phyloP scores from a whole-genome alignment of 2,888 invertebrate species.

The Orchesellides sinensis region DNA sequence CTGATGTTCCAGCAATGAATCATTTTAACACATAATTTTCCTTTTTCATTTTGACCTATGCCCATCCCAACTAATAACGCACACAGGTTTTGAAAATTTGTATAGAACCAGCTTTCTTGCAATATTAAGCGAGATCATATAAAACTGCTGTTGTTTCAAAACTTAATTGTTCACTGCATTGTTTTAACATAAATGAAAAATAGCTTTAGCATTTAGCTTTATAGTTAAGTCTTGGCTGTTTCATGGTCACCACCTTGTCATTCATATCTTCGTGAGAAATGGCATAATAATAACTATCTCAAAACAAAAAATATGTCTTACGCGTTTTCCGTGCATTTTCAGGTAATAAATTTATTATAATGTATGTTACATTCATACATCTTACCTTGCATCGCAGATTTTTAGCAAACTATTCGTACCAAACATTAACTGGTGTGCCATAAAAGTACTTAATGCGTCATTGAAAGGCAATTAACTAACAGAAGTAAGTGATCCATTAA shows the following conservation, averaged over 20 bases:
- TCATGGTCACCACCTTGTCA: constrained; percentile 26
- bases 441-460: not conserved
- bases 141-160: not conserved
- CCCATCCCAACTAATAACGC: constrained; percentile 11
- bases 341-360: no score
- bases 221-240: not conserved
- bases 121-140: not conserved
- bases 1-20: constrained; percentile 44
- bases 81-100: not conserved
- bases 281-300: not conserved
- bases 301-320: not conserved
- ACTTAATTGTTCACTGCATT: not conserved
- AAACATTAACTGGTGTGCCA: no score
- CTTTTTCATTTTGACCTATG: constrained; percentile 16
- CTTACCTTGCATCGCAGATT: no score
- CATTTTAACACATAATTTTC: constrained; percentile 45
- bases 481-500: not conserved
- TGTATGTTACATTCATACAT: no score
- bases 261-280: not conserved
- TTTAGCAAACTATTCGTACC: no score
- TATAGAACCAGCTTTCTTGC: not conserved
- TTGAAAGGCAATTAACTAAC: not conserved
- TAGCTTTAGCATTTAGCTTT: not conserved
- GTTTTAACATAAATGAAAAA: not conserved
- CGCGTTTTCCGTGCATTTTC: not conserved